A percentile compares a stretch with the other conserved stretches of the same genome.
phyloP scores from a whole-genome alignment of 2,888 invertebrate species.

The Nemotelus pantherinus region DNA sequence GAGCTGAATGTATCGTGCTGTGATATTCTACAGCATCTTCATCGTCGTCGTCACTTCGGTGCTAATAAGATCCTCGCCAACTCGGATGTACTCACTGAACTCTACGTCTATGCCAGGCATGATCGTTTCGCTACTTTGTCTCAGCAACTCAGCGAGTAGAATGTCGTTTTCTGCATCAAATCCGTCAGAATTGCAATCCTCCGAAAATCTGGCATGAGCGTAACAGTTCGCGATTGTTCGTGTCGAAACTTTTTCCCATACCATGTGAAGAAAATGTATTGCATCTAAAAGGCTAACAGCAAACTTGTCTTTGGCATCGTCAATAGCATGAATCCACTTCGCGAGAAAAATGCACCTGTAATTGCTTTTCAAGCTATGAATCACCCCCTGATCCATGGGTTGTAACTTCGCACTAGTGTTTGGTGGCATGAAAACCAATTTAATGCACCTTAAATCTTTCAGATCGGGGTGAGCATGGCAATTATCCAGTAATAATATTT shows the following conservation, averaged over 20 bases:
- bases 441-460: constrained; percentile 11
- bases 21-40: neutral
- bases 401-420: neutral
- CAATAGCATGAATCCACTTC: constrained; percentile 14
- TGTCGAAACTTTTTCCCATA: neutral
- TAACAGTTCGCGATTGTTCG: neutral
- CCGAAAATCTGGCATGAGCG: neutral
- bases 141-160: constrained; percentile 19
- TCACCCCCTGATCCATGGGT: neutral
- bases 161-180: constrained; percentile 11
- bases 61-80: constrained; percentile 11
- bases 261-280: constrained; percentile 8
- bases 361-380: constrained; percentile 7
- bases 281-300: constrained; percentile 20
- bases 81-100: constrained; percentile 8
- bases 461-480: neutral
- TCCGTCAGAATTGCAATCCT: constrained; percentile 6
- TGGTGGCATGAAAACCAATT: constrained; percentile 16
- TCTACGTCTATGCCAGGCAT: neutral
- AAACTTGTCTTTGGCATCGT: constrained; percentile 15
- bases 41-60: constrained; percentile 3
- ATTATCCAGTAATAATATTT: constrained; percentile 6
- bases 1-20: neutral
- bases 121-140: constrained; percentile 11
- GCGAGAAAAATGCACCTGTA: constrained; percentile 2